Evolutionary conservation across 2,888 invertebrate genomes (phyloP).

Genomic region (Pristionchus exspectatus): DNA sequence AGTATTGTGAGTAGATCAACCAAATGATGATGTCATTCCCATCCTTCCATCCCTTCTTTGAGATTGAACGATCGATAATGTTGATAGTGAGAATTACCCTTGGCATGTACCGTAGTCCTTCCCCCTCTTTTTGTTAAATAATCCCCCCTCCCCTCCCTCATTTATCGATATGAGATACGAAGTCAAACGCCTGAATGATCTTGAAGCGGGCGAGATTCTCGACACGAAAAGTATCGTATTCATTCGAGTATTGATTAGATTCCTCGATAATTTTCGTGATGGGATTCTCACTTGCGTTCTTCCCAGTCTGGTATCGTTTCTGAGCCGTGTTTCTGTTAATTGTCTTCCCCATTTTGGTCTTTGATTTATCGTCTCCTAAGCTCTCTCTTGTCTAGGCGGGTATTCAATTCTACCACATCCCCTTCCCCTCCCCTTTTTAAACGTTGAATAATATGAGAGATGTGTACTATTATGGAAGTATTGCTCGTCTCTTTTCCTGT

Average conservation of each 20-base stretch:
- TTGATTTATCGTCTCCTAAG: conserved; percentile 46
- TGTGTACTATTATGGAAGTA: conserved; percentile 38
- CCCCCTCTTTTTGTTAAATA: neutral
- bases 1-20: conserved; percentile 29
- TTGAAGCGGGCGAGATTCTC: conserved; percentile 29
- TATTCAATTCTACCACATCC: conserved; percentile 48
- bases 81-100: conserved; percentile 44
- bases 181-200: conserved; percentile 48
- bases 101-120: conserved; percentile 41
- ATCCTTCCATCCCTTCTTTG: neutral
- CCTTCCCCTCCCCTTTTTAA: neutral
- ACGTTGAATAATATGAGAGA: neutral
- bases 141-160: neutral
- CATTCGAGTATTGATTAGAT: conserved; percentile 38
- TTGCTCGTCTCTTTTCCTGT: conserved; percentile 1
- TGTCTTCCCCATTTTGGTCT: conserved; percentile 42
- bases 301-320: conserved; percentile 46
- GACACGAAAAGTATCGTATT: neutral
- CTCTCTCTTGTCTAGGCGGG: conserved; percentile 45
- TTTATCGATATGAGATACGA: conserved; percentile 49
- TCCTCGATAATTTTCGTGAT: conserved; percentile 5
- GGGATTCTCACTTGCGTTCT: conserved; percentile 31
- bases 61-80: conserved; percentile 36
- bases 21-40: conserved; percentile 34
- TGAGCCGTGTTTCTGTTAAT: conserved; percentile 42